A percentile compares a stretch with the other conserved stretches of the same genome.
Conservation (phyloP, 2,888 invertebrate species). For the Agelastica alni region DNA sequence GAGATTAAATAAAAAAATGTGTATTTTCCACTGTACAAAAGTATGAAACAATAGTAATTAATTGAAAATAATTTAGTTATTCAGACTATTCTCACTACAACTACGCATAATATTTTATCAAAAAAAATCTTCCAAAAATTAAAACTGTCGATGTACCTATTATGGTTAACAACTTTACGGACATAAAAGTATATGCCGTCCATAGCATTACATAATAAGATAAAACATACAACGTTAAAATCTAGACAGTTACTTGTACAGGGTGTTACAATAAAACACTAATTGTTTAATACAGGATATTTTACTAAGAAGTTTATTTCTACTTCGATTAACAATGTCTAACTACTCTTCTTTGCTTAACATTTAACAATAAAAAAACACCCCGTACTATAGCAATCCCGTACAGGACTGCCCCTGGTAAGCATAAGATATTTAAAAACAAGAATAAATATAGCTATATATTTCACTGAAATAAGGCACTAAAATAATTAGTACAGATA, state of each 20-base stretch:
- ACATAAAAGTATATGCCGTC: constrained; percentile 8
- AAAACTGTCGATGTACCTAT: constrained; percentile 18
- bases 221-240: constrained; percentile 21
- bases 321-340: neutral
- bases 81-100: constrained; percentile 1
- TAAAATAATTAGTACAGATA: neutral
- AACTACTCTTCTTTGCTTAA: neutral
- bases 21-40: too few species aligned
- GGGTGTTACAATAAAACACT: constrained; percentile 8
- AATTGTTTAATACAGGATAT: neutral
- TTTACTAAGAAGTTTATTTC: neutral
- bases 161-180: constrained; percentile 14
- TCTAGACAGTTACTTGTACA: constrained; percentile 20
- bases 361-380: constrained; percentile 4
- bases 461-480: neutral
- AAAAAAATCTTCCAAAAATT: constrained; percentile 13
- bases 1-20: too few species aligned
- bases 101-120: constrained; percentile 8
- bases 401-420: constrained; percentile 20
- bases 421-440: too few species aligned
- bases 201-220: constrained; percentile 9
- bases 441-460: neutral
- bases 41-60: too few species aligned
- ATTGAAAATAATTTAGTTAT: too few species aligned
- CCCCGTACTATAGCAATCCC: constrained; percentile 11